Evolutionary conservation across 2,113 vertebrate species (phyloP).

Genomic region (Terrapene triunguis): DNA sequence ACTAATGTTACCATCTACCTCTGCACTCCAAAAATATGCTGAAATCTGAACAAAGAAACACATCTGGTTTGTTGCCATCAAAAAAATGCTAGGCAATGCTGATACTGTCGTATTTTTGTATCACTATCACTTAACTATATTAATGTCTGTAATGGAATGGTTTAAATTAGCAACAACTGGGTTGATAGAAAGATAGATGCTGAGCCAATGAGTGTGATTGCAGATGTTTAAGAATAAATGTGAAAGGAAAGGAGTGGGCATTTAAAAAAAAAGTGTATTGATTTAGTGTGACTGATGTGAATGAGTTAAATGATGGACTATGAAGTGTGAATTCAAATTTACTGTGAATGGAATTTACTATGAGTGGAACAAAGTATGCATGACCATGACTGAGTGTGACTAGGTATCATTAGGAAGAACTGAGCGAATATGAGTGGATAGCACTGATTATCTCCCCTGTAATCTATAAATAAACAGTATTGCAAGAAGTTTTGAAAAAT

Average conservation of each 20-base stretch:
- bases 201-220: background rate
- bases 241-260: conserved; percentile 64
- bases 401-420: conserved; percentile 75
- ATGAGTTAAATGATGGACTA: conserved; percentile 77
- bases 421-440: conserved; percentile 69
- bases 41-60: background rate
- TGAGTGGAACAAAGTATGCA: conserved; percentile 71
- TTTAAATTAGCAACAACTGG: conserved; percentile 15
- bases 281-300: conserved; percentile 77
- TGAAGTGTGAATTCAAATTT: conserved; percentile 79
- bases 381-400: conserved; percentile 77
- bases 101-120: background rate
- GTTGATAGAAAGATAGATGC: background rate
- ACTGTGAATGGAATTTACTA: conserved; percentile 65
- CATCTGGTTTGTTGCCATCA: background rate
- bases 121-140: background rate
- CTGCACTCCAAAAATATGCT: background rate
- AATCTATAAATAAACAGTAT: conserved; percentile 78
- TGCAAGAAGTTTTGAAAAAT: conserved; percentile 79
- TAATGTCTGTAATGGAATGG: background rate
- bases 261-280: conserved; percentile 54
- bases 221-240: conserved; percentile 60
- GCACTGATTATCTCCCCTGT: conserved; percentile 75
- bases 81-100: background rate
- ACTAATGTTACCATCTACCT: rapidly evolving